Evolutionary conservation across 2,797 vertebrate species (phyloP).

Genomic region (Clarias fuscus): DNA sequence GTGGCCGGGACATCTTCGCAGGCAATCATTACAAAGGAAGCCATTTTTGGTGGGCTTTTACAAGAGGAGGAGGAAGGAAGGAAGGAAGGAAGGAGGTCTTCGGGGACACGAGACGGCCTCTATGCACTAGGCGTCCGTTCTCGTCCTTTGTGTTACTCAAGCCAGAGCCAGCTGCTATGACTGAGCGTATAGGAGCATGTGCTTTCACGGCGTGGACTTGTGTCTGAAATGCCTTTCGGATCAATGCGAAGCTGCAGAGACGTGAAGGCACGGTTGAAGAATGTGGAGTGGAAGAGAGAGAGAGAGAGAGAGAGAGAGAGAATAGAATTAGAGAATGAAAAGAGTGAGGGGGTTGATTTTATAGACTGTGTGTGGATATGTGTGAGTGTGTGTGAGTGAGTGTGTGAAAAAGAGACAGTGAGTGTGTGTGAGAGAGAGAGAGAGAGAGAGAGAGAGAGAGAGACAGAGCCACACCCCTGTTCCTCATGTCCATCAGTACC

Average conservation of each 20-base stretch:
- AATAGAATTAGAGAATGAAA: background rate
- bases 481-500: constrained; percentile 29
- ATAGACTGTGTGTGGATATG: background rate
- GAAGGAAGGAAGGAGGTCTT: constrained; percentile 54
- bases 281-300: background rate
- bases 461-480: constrained; percentile 37
- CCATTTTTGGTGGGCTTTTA: constrained; percentile 34
- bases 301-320: background rate
- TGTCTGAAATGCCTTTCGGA: background rate
- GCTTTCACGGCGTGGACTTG: background rate
- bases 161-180: constrained; percentile 28
- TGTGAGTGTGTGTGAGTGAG: background rate
- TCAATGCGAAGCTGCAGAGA: background rate
- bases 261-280: background rate
- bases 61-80: constrained; percentile 14
- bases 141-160: constrained; percentile 46
- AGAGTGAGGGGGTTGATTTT: background rate
- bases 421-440: background rate
- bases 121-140: constrained; percentile 23
- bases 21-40: constrained; percentile 44
- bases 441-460: background rate
- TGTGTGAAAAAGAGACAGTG: background rate
- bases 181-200: constrained; percentile 24
- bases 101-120: constrained; percentile 26
- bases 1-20: constrained; percentile 41